phyloP scores from a whole-genome alignment of 2,113 vertebrate species.

The Dunckerocampus dactyliophorus region DNA sequence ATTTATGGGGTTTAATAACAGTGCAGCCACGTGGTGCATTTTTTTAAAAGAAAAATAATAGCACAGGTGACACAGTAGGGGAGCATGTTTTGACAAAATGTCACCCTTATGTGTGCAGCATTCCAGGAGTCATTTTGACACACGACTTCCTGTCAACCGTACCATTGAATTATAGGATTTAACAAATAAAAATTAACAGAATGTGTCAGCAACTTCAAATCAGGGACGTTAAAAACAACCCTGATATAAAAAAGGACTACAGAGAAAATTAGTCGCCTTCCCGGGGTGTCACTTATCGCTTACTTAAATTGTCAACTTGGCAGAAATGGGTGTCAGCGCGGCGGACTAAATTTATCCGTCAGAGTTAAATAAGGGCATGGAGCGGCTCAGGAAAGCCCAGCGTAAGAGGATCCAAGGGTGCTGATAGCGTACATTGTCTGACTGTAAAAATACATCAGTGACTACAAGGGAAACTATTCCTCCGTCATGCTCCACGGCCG shows the following conservation, averaged over 20 bases:
- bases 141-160: too few species aligned
- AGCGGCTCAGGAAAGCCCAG: slow-evolving; percentile 70
- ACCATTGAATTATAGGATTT: too few species aligned
- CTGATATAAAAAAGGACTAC: too few species aligned
- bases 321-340: slow-evolving; percentile 70
- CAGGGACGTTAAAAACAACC: background rate
- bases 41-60: too few species aligned
- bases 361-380: slow-evolving; percentile 77
- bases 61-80: too few species aligned
- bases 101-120: too few species aligned
- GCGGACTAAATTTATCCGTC: slow-evolving; percentile 71
- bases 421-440: slow-evolving; percentile 68
- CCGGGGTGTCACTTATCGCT: slow-evolving; percentile 58
- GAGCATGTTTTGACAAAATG: too few species aligned
- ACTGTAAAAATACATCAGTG: slow-evolving; percentile 72
- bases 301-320: slow-evolving; percentile 70
- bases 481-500: slow-evolving; percentile 64
- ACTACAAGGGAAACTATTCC: slow-evolving; percentile 75
- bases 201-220: background rate
- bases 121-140: too few species aligned
- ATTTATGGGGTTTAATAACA: too few species aligned
- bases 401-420: slow-evolving; percentile 68
- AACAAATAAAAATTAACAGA: too few species aligned
- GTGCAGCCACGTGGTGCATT: too few species aligned
- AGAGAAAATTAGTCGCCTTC: slow-evolving; percentile 35